A percentile compares a stretch with the other conserved stretches of the same genome.
Conservation (phyloP, 1,140 invertebrate genomes). For the Pseudomyrmex flavicornis region DNA sequence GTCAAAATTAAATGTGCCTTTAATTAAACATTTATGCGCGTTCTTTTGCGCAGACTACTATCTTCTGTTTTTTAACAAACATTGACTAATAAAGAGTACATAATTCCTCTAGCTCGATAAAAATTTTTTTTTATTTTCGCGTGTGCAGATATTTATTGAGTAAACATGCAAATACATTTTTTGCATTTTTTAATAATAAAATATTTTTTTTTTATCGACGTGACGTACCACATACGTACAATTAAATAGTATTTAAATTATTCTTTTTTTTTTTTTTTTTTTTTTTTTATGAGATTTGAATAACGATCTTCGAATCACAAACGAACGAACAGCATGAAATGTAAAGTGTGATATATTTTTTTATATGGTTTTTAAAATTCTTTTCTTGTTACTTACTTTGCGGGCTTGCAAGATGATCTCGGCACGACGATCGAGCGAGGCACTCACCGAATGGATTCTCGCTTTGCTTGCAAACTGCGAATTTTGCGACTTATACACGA, state of each 20-base stretch:
- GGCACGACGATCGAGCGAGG: constrained; percentile 26
- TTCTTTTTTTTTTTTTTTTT: no score
- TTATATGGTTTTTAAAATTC: not conserved
- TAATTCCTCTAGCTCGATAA: constrained; percentile 49
- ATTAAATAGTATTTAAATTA: constrained; percentile 41
- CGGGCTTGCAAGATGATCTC: constrained; percentile 38
- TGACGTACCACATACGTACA: constrained; percentile 5
- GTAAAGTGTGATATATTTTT: not conserved
- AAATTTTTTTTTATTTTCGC: constrained; percentile 56
- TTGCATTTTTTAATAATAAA: constrained; percentile 49
- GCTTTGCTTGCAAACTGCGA: constrained; percentile 15
- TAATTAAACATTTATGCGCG: constrained; percentile 58
- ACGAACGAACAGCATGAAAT: not conserved
- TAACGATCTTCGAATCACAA: constrained; percentile 10
- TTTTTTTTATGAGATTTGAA: not conserved
- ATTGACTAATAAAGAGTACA: constrained; percentile 57
- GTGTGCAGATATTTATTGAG: constrained; percentile 60
- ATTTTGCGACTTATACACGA: constrained; percentile 20
- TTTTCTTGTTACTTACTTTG: constrained; percentile 58
- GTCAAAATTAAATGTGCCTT: constrained; percentile 53
- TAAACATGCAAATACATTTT: constrained; percentile 58
- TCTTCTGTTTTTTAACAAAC: constrained; percentile 55
- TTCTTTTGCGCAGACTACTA: constrained; percentile 43
- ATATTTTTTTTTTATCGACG: constrained; percentile 51
- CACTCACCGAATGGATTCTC: constrained; percentile 20